Percentiles rank a stretch among this genome's conserved stretches.
Evolutionary conservation across 1,140 invertebrate genomes (phyloP).

Genomic region (Drosophila lowei): DNA sequence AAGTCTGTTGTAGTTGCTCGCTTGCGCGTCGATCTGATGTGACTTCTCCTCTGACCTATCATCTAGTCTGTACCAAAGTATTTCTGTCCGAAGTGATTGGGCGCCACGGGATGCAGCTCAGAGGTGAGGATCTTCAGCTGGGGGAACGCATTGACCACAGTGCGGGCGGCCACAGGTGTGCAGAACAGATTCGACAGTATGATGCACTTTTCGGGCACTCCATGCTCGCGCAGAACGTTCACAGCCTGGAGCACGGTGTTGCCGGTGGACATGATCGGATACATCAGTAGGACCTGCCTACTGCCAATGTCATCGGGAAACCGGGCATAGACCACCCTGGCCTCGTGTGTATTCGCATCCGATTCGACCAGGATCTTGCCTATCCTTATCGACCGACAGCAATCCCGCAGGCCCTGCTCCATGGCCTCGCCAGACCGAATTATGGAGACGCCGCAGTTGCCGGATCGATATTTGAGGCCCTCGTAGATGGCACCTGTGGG

Average conservation of each 20-base stretch:
- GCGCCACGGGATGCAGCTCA: constrained; percentile 96
- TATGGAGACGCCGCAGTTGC: constrained; percentile 99
- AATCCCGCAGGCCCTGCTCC: constrained; percentile 98
- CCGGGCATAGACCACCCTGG: constrained; percentile 98
- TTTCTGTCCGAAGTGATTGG: constrained; percentile 99
- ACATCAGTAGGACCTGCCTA: constrained; percentile 97
- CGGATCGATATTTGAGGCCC: constrained; percentile 96
- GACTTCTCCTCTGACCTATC: constrained; percentile 10
- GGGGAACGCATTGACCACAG: constrained; percentile 94
- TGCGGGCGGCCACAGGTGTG: constrained; percentile 94
- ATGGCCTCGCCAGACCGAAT: constrained; percentile 98
- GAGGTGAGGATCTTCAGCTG: constrained; percentile 97
- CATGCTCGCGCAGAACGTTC: constrained; percentile 95
- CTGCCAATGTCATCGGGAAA: constrained; percentile 97
- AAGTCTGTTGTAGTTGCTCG: constrained; percentile 44
- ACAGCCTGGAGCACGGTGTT: constrained; percentile 96
- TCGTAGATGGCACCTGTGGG: constrained; percentile 95
- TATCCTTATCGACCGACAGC: constrained; percentile 98
- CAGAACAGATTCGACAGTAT: constrained; percentile 98
- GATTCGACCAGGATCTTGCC: constrained; percentile 99
- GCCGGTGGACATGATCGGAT: constrained; percentile 98
- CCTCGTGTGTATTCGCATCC: constrained; percentile 97
- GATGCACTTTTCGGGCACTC: constrained; percentile 96
- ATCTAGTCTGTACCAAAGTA: constrained; percentile 98
- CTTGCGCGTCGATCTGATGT: constrained; percentile 11